A percentile compares a stretch with the other conserved stretches of the same genome.
Conservation (phyloP, 2,113 vertebrate species). For the Rhinolophus ferrumequinum region DNA sequence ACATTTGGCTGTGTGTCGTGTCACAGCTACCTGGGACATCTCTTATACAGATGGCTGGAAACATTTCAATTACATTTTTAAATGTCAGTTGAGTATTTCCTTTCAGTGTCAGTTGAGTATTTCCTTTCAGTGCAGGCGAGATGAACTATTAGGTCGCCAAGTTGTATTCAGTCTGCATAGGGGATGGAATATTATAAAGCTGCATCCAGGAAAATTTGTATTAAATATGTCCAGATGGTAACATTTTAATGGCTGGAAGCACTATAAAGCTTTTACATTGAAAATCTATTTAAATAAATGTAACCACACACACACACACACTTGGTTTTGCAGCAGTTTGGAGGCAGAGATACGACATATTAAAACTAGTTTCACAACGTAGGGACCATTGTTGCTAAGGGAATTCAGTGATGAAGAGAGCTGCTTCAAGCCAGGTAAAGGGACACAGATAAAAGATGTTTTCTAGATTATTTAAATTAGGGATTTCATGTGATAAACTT, state of each 20-base stretch:
- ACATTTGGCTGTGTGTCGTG: neutral
- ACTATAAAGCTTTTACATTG: neutral
- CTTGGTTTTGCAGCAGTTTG: neutral
- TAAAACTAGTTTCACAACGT: neutral
- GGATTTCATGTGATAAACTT: neutral
- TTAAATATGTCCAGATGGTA: neutral
- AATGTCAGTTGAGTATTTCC: neutral
- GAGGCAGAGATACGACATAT: neutral
- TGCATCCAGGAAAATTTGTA: neutral
- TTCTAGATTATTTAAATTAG: neutral
- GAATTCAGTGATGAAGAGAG: neutral
- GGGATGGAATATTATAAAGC: neutral
- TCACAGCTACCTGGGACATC: too few relatives aligned
- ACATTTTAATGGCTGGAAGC: neutral
- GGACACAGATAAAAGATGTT: neutral
- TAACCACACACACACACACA: neutral
- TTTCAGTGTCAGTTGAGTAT: neutral
- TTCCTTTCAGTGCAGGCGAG: neutral
- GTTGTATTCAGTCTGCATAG: neutral
- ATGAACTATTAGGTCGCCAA: too few relatives aligned
- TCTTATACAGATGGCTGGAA: neutral
- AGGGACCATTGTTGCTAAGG: neutral
- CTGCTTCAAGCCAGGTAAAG: neutral
- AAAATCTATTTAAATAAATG: neutral
- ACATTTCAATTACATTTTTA: neutral